Percentiles rank a stretch among this genome's conserved stretches.
Conservation (phyloP, 2,113 vertebrate genomes). For the Aptenodytes patagonicus region DNA sequence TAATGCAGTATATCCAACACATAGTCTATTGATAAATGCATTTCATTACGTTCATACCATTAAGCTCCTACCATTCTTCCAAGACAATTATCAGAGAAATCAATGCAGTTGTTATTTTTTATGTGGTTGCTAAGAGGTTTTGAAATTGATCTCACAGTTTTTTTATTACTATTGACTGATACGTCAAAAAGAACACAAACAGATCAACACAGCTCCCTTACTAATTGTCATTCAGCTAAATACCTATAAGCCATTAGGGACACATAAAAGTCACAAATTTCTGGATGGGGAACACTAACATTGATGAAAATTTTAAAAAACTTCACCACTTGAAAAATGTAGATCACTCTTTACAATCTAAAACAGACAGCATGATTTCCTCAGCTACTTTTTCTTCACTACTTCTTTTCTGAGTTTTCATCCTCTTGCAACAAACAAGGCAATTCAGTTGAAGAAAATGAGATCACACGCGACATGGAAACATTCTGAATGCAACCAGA, state of each 20-base stretch:
- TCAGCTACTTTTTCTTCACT: not conserved
- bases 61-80: constrained; percentile 31
- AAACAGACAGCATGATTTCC: not conserved
- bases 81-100: constrained; percentile 59
- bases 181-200: constrained; percentile 28
- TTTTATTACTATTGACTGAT: not conserved
- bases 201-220: constrained; percentile 13
- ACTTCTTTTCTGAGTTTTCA: not conserved
- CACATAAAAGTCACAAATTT: not conserved
- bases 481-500: not conserved
- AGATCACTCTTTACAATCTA: not conserved
- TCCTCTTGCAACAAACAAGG: not conserved
- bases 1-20: not conserved
- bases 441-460: not conserved
- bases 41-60: constrained; percentile 21
- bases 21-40: constrained; percentile 39
- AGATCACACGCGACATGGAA: not conserved
- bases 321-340: not conserved
- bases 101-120: constrained; percentile 45
- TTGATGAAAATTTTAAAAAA: not conserved
- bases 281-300: not conserved
- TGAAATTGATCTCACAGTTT: constrained; percentile 39
- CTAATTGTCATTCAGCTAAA: constrained; percentile 33
- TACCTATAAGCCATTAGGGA: constrained; percentile 22
- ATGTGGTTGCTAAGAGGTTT: constrained; percentile 43